phyloP scores from a whole-genome alignment of 2,888 invertebrate species.

The Heliconius hortense region DNA sequence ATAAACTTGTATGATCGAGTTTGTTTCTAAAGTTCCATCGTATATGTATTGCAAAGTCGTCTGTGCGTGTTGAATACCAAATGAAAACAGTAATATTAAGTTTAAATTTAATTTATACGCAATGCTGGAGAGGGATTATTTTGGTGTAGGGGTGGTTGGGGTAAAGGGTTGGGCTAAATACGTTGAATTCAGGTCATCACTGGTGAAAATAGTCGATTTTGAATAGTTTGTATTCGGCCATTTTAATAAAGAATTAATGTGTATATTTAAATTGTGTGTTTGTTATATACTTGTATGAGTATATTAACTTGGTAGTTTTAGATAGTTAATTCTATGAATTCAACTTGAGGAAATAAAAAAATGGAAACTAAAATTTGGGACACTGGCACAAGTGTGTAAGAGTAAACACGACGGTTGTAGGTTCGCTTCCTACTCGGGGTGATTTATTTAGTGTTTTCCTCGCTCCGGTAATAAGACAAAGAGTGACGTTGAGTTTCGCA shows the following conservation, averaged over 20 bases:
- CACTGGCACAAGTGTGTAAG: neutral
- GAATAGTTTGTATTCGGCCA: neutral
- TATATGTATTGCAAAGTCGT: neutral
- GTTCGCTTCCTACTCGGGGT: neutral
- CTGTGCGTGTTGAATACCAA: conserved; percentile 20
- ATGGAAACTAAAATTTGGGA: neutral
- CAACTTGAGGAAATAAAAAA: too few relatives aligned
- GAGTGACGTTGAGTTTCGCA: neutral
- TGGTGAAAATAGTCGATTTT: neutral
- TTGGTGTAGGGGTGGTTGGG: neutral
- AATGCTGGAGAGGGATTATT: conserved; percentile 13
- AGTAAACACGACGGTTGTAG: neutral
- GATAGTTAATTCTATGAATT: too few relatives aligned
- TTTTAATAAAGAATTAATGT: neutral
- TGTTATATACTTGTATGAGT: neutral
- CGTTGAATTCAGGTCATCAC: conserved; percentile 6
- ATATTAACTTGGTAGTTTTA: neutral
- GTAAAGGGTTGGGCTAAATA: conserved; percentile 4
- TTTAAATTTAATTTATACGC: conserved; percentile 30
- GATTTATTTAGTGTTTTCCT: neutral
- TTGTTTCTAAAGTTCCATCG: conserved; percentile 15
- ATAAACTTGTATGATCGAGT: conserved; percentile 22
- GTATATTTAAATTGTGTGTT: neutral
- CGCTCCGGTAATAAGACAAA: neutral
- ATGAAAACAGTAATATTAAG: conserved; percentile 25